Base-by-base conservation (phyloP, 1,140 invertebrate species). In the Sinonovacula constricta region DNA sequence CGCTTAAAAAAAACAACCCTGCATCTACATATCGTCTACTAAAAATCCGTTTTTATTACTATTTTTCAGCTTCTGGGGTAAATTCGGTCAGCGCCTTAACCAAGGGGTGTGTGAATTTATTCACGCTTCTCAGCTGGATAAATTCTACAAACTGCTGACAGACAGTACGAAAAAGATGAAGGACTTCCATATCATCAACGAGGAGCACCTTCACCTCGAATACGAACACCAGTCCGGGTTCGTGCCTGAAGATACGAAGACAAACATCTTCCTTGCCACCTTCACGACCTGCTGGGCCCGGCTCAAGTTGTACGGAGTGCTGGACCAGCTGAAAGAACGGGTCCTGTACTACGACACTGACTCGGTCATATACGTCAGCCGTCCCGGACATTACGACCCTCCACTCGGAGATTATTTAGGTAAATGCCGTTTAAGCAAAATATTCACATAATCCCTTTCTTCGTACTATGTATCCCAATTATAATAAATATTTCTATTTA, bases 341-440 rank as follows among this genome's bases (percentile, higher is more conserved):
- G 86, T 87, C 2, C 62, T 91, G 3, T 92, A 92, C 72, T 90
- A 81, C 36, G 91, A 91, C 67, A 92, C 91, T 5, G 91, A 92
- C 77, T 83, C 74, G 4, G 63, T 88, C 10, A 87, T 91, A 22
- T 91, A 86, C 63, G 53, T 83, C 0, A 39, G 22, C 15, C 31
- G 59, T 2, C 54, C 63, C 14, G 63, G 54, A 49, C 7, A 72
- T 30, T 60, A 24, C 24, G 39, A 66, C n/a, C n/a, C n/a, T n/a
- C 80, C 75, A 22, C 66, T 81, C 36, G 74, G 74, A 0, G 67
- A 78, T 36, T 80, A 45, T 68, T 57, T 82, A 7, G 80, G n/a
- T n/a, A n/a, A n/a, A n/a, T n/a, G n/a, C n/a, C n/a, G n/a, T n/a
- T n/a, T n/a, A n/a, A n/a, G n/a, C n/a, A n/a, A n/a, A n/a, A n/a